Evolutionary conservation across 2,113 vertebrate species (phyloP).

Genomic region (Alexandromys fortis): DNA sequence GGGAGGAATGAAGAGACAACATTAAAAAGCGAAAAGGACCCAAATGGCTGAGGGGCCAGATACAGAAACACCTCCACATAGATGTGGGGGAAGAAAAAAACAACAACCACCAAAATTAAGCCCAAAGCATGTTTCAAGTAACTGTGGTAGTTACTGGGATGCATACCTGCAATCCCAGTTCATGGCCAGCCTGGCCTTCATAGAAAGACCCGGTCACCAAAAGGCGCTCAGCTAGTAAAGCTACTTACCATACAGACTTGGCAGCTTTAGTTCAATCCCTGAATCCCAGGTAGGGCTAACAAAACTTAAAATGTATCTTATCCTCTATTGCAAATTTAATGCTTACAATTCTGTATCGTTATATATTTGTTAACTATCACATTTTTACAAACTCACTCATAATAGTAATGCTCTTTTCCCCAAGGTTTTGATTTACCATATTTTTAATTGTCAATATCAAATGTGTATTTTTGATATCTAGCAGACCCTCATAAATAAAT

Average conservation of each 20-base stretch:
- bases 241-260: not conserved
- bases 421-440: not conserved
- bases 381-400: not conserved
- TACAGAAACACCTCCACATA: not conserved
- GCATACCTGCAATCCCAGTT: not conserved
- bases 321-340: not conserved
- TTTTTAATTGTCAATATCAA: not conserved
- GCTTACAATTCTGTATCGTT: not conserved
- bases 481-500: not conserved
- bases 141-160: not conserved
- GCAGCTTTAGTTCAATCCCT: not conserved
- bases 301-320: constrained; percentile 1
- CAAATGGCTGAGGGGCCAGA: not conserved
- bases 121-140: not conserved
- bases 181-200: not conserved
- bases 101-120: not conserved
- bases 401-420: constrained; percentile 30
- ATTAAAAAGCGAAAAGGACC: not conserved
- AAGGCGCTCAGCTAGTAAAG: not conserved
- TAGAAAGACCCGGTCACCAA: not conserved
- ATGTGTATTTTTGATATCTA: not conserved
- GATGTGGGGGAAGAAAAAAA: not conserved
- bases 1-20: not conserved
- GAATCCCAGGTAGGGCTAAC: not conserved
- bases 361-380: not conserved